A percentile compares a stretch with the other conserved stretches of the same genome.
Evolutionary conservation across 2,888 invertebrate genomes (phyloP).

Genomic region (Dicyrtomina minuta): DNA sequence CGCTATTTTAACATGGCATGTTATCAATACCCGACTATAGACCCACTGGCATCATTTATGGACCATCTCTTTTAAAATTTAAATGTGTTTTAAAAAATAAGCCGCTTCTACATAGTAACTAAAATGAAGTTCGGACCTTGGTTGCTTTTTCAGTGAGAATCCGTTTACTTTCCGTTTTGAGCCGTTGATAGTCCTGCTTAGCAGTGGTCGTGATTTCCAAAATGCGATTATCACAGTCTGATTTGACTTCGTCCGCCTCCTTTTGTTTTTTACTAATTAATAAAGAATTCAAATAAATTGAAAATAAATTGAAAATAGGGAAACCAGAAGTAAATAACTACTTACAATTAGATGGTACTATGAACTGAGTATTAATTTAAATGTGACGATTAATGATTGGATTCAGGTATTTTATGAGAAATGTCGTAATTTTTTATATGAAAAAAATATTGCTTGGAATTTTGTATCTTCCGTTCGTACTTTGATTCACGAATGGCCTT

Average conservation of each 20-base stretch:
- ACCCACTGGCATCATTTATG: too few species aligned
- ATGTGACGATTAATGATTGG: not conserved
- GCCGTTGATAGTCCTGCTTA: constrained; percentile 17
- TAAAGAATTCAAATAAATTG: too few species aligned
- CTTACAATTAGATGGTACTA: not conserved
- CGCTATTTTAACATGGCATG: too few species aligned
- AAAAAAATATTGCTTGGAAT: not conserved
- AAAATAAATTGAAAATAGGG: not conserved
- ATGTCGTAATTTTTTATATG: not conserved
- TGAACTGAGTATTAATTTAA: too few species aligned
- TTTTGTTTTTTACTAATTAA: constrained; percentile 19
- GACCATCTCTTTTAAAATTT: too few species aligned
- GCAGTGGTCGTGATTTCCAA: constrained; percentile 22
- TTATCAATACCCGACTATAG: too few species aligned
- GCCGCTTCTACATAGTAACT: not conserved
- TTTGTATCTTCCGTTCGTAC: too few species aligned
- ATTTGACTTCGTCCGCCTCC: constrained; percentile 15
- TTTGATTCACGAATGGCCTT: constrained; percentile 37
- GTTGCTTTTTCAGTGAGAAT: constrained; percentile 19
- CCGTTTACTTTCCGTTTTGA: constrained; percentile 26
- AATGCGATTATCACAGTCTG: constrained; percentile 28
- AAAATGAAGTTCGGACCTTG: constrained; percentile 30
- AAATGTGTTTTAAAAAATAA: not conserved
- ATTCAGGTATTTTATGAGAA: not conserved
- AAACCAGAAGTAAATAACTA: not conserved